Evolutionary conservation across 1,140 invertebrate genomes (phyloP).

Genomic region (Zaprionus africanus): DNA sequence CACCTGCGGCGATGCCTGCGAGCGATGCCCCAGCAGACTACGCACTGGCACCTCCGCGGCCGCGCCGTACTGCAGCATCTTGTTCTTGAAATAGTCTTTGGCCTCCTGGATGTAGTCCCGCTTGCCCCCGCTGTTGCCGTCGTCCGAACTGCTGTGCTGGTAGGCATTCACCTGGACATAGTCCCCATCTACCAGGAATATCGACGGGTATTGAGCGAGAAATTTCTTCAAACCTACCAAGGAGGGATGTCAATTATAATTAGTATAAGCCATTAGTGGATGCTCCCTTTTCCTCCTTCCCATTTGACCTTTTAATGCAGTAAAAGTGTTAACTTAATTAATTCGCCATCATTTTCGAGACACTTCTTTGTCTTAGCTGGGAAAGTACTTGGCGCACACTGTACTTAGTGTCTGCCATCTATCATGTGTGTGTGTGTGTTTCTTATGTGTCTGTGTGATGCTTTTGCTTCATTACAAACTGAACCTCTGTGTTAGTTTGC

Average conservation of each 20-base stretch:
- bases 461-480: slow-evolving; percentile 18
- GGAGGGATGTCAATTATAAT: slow-evolving; percentile 67
- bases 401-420: background rate
- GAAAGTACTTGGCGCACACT: slow-evolving; percentile 51
- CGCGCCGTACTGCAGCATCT: slow-evolving; percentile 94
- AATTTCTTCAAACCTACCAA: slow-evolving; percentile 92
- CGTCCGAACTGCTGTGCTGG: slow-evolving; percentile 85
- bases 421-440: background rate
- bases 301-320: slow-evolving; percentile 48
- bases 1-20: slow-evolving; percentile 97
- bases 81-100: slow-evolving; percentile 96
- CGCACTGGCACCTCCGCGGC: slow-evolving; percentile 96
- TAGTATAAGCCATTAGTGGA: slow-evolving; percentile 63
- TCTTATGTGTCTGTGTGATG: background rate
- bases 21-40: slow-evolving; percentile 95
- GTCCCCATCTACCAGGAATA: slow-evolving; percentile 96
- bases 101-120: slow-evolving; percentile 96
- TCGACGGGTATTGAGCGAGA: slow-evolving; percentile 94
- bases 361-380: slow-evolving; percentile 30
- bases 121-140: slow-evolving; percentile 86
- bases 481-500: slow-evolving; percentile 52
- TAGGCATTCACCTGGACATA: slow-evolving; percentile 95
- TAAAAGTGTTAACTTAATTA: slow-evolving; percentile 76
- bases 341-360: slow-evolving; percentile 48
- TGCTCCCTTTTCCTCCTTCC: background rate